Evolutionary conservation across 2,888 invertebrate species (phyloP).

Genomic region (Gasteruption jaculator): DNA sequence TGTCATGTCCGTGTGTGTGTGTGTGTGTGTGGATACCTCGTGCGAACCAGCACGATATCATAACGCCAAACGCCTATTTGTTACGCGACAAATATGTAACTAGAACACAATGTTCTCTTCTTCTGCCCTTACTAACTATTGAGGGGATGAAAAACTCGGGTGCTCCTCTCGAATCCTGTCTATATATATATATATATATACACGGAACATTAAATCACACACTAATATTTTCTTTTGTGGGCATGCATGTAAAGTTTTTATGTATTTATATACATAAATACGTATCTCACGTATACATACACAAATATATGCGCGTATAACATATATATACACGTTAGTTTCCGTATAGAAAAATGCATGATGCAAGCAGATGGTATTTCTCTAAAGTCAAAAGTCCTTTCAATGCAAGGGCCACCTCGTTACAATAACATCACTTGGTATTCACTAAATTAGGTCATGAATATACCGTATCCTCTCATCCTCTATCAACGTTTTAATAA

Average conservation of each 20-base stretch:
- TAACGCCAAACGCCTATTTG: constrained; percentile 48
- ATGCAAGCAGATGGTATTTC: constrained; percentile 41
- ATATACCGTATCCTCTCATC: no score
- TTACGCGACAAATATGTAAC: constrained; percentile 50
- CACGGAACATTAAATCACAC: constrained; percentile 39
- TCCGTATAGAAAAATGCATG: constrained; percentile 16
- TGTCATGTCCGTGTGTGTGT: no score
- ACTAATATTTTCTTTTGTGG: no score
- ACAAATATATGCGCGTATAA: not conserved
- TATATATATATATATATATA: no score
- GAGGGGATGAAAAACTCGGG: constrained; percentile 21
- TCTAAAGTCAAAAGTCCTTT: constrained; percentile 46
- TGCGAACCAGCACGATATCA: no score
- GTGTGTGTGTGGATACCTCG: no score
- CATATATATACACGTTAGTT: constrained; percentile 3
- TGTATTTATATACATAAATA: constrained; percentile 13
- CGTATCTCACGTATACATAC: constrained; percentile 17
- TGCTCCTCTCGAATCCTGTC: no score
- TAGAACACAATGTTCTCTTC: constrained; percentile 44
- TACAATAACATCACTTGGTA: constrained; percentile 36
- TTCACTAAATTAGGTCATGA: constrained; percentile 32
- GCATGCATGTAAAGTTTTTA: no score
- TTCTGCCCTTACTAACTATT: constrained; percentile 19
- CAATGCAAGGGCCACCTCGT: constrained; percentile 38
- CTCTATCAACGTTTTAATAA: no score